A percentile compares a stretch with the other conserved stretches of the same genome.
phyloP scores from a whole-genome alignment of 64 coral and sea anemone genomes.

The Orbicella faveolata region DNA sequence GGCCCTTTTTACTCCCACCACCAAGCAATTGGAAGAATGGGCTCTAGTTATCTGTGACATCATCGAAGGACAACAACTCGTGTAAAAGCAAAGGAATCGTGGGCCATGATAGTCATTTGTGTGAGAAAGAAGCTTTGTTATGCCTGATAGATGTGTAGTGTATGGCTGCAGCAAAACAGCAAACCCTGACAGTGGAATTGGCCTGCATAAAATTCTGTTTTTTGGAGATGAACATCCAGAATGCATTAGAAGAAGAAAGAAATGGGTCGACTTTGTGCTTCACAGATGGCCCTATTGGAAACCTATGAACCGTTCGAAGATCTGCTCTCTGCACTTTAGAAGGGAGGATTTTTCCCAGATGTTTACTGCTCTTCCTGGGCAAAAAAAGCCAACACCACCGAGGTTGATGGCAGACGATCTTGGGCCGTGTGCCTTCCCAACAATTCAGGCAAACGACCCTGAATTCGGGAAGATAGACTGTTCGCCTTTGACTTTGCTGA shows the following conservation, averaged over 20 bases:
- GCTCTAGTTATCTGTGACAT: too few species aligned
- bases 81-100: too few species aligned
- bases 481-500: too few species aligned
- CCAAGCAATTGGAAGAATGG: too few species aligned
- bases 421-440: neutral
- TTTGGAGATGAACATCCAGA: neutral
- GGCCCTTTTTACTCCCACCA: too few species aligned
- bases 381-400: neutral
- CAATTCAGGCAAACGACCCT: constrained; percentile 1
- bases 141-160: too few species aligned
- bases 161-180: too few species aligned
- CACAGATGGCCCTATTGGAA: neutral
- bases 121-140: too few species aligned
- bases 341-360: neutral
- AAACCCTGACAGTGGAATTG: too few species aligned
- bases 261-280: constrained; percentile 4
- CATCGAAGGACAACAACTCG: too few species aligned
- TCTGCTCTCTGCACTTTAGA: neutral
- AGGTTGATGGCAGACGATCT: constrained; percentile 3
- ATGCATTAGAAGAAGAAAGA: neutral
- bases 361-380: neutral
- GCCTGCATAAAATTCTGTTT: too few species aligned
- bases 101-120: too few species aligned
- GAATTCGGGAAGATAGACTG: neutral
- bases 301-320: neutral